These are phyloP conservation scores for Ferrisia virgata DNA, from an alignment of 2,888 invertebrate genomes.

Conservation along the genomic window DNA sequence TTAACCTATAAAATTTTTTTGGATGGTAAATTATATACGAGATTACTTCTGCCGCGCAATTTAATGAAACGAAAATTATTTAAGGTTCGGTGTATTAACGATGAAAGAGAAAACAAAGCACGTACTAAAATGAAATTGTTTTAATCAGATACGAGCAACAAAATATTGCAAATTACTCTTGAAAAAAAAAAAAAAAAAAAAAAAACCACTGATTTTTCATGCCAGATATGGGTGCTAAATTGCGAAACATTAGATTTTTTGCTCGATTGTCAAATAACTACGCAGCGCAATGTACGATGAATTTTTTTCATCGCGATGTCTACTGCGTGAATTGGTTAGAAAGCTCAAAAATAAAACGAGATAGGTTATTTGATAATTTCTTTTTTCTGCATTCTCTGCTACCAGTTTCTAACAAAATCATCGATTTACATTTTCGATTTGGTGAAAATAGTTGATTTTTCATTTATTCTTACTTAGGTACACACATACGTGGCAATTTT, in stretches of 20 bases:
- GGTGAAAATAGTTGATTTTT: neutral
- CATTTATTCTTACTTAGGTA: too few species aligned
- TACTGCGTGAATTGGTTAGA: neutral
- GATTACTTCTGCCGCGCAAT: neutral
- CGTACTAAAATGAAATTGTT: neutral
- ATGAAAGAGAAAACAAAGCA: neutral
- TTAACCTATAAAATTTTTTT: neutral
- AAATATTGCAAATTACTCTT: neutral
- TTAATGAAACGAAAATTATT: neutral
- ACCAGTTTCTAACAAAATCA: neutral
- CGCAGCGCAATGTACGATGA: too few species aligned
- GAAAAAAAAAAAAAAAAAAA: neutral
- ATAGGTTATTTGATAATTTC: neutral
- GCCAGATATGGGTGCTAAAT: neutral
- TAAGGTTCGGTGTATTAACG: neutral
- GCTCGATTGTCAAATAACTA: neutral
- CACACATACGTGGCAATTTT: neutral
- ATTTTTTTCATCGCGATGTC: neutral
- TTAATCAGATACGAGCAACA: neutral
- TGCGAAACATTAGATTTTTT: neutral
- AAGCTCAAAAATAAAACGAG: neutral
- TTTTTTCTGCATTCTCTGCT: neutral
- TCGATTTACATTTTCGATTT: neutral
- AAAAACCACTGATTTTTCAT: neutral
- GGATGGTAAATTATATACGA: neutral